Percentiles rank a stretch among this genome's conserved stretches.
Conservation (phyloP, 1,140 invertebrate species). For the Drosophila punjabiensis region DNA sequence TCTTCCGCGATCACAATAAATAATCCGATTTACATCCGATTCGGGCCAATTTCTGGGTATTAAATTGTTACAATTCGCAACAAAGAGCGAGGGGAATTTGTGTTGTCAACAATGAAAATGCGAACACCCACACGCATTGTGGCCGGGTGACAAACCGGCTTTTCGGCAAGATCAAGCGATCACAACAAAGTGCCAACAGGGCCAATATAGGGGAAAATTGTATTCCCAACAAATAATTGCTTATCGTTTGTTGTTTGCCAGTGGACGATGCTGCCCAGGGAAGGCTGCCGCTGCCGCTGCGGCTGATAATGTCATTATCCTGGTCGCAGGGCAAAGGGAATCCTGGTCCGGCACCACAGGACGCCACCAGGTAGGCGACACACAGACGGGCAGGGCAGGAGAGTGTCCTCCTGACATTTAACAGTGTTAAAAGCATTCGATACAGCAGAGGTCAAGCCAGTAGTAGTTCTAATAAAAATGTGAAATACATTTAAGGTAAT, state of each 20-base stretch:
- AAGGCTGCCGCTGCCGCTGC: slow-evolving; percentile 35
- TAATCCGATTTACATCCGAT: slow-evolving; percentile 65
- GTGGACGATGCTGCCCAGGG: slow-evolving; percentile 2
- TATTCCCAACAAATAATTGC: slow-evolving; percentile 73
- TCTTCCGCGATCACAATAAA: slow-evolving; percentile 21
- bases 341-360: slow-evolving; percentile 53
- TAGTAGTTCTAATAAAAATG: background rate
- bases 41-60: slow-evolving; percentile 58
- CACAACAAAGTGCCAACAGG: slow-evolving; percentile 63
- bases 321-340: slow-evolving; percentile 25
- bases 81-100: slow-evolving; percentile 30
- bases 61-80: slow-evolving; percentile 64
- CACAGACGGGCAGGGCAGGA: background rate
- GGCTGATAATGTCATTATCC: slow-evolving; percentile 79
- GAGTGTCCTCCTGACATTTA: slow-evolving; percentile 20
- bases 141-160: slow-evolving; percentile 65
- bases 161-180: slow-evolving; percentile 69
- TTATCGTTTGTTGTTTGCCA: slow-evolving; percentile 75
- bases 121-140: slow-evolving; percentile 76
- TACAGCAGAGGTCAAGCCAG: background rate
- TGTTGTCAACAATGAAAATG: slow-evolving; percentile 52
- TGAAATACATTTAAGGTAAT: background rate
- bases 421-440: slow-evolving; percentile 32
- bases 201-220: slow-evolving; percentile 40
- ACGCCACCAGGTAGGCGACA: slow-evolving; percentile 52